Evolutionary conservation across 1,140 invertebrate species (phyloP).

Genomic region (Stenopsyche tienmushanensis): DNA sequence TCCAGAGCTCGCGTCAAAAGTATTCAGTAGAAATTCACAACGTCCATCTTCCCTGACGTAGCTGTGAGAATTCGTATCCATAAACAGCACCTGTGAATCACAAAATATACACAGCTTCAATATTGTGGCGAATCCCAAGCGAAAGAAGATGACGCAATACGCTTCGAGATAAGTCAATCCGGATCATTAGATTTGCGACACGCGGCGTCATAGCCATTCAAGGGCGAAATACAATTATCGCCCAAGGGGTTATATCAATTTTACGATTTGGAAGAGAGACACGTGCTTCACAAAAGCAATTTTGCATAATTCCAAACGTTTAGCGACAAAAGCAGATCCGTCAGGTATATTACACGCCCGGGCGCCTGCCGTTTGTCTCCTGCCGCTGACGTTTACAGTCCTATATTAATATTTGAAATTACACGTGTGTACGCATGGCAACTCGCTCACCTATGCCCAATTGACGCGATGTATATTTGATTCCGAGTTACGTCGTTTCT

Average conservation of each 20-base stretch:
- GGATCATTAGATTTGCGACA: background rate
- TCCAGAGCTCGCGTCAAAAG: constrained; percentile 72
- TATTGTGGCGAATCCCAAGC: background rate
- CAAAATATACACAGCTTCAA: constrained; percentile 33
- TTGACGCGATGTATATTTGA: background rate
- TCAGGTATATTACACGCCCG: background rate
- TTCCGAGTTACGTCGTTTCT: too few relatives aligned
- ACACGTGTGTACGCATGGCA: background rate
- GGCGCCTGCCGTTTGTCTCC: background rate
- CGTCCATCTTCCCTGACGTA: constrained; percentile 71
- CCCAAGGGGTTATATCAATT: background rate
- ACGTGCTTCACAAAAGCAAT: background rate
- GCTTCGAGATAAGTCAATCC: too few relatives aligned
- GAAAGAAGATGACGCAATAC: background rate
- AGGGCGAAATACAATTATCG: background rate
- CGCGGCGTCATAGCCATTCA: background rate
- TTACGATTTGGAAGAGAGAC: background rate
- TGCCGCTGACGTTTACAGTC: background rate
- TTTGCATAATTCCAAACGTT: background rate
- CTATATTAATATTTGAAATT: constrained; percentile 1
- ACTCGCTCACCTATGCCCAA: too few relatives aligned
- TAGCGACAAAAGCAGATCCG: background rate
- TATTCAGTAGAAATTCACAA: constrained; percentile 75
- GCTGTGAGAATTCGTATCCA: constrained; percentile 70
- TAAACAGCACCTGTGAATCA: constrained; percentile 70